Percentiles rank a stretch among this genome's conserved stretches.
Evolutionary conservation across 2,888 invertebrate genomes (phyloP).

Genomic region (Leptinotarsa tumamoca): DNA sequence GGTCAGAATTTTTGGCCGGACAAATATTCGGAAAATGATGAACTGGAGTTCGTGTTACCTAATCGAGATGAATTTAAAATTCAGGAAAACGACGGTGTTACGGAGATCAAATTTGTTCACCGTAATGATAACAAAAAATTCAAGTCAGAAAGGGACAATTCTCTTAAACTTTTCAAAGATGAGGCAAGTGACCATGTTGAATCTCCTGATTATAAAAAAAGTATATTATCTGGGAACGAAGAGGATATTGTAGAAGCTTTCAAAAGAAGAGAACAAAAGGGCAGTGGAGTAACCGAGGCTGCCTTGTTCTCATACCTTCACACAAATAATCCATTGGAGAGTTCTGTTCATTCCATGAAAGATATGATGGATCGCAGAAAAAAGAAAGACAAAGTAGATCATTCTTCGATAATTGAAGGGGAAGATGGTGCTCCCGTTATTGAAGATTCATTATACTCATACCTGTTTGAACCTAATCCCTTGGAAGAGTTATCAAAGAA

Average conservation of each 20-base stretch:
- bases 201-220: neutral
- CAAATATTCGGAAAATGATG: constrained; percentile 23
- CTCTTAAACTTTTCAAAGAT: neutral
- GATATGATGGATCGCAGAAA: neutral
- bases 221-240: neutral
- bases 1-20: constrained; percentile 11
- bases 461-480: neutral
- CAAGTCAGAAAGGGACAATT: neutral
- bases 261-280: neutral
- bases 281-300: neutral
- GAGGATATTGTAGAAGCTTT: neutral
- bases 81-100: constrained; percentile 43
- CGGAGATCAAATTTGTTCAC: constrained; percentile 46
- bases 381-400: neutral
- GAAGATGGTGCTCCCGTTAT: neutral
- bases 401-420: neutral
- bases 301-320: neutral
- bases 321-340: neutral
- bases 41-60: constrained; percentile 30
- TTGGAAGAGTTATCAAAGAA: neutral
- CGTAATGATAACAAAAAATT: constrained; percentile 10
- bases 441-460: constrained; percentile 5
- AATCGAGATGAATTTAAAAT: constrained; percentile 35
- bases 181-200: neutral
- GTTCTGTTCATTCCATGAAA: neutral